Evolutionary conservation across 2,888 invertebrate genomes (phyloP).

Genomic region (Thecophora atra): DNA sequence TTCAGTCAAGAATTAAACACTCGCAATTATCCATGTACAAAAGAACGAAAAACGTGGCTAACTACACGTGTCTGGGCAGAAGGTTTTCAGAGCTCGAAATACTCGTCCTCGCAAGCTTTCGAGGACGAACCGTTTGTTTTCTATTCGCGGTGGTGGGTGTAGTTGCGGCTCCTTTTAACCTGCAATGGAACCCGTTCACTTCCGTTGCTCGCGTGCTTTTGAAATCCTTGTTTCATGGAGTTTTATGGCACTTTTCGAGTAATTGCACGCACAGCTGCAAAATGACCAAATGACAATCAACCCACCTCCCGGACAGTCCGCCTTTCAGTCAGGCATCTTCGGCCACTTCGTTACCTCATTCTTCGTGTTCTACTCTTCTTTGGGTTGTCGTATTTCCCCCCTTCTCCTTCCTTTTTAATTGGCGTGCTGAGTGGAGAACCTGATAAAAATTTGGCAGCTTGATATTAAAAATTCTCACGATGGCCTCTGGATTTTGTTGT

Average conservation of each 20-base stretch:
- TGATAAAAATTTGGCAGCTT: background rate
- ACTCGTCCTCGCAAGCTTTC: conserved; percentile 3
- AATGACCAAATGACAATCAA: conserved; percentile 23
- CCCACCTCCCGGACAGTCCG: conserved; percentile 42
- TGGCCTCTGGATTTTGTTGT: conserved; percentile 42
- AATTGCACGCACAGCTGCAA: conserved; percentile 28
- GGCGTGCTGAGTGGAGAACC: conserved; percentile 48
- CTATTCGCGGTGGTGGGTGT: background rate
- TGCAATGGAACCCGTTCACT: conserved; percentile 40
- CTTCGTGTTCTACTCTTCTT: background rate
- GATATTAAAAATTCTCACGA: conserved; percentile 15
- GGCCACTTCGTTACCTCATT: conserved; percentile 7
- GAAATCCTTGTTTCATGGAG: conserved; percentile 6
- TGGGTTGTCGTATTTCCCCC: background rate
- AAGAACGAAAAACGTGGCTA: background rate
- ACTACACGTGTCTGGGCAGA: conserved; percentile 3
- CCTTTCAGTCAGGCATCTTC: no score
- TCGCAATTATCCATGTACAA: conserved; percentile 46
- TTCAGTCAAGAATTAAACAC: conserved; percentile 48
- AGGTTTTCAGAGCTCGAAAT: background rate
- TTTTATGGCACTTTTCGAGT: conserved; percentile 45
- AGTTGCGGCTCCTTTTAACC: background rate
- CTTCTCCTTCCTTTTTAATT: conserved; percentile 43
- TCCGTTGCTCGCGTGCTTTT: conserved; percentile 36
- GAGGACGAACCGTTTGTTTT: conserved; percentile 30